These are phyloP conservation scores for Rhinolophus sinicus DNA, from an alignment of 2,113 vertebrate species.

Conservation along the genomic window DNA sequence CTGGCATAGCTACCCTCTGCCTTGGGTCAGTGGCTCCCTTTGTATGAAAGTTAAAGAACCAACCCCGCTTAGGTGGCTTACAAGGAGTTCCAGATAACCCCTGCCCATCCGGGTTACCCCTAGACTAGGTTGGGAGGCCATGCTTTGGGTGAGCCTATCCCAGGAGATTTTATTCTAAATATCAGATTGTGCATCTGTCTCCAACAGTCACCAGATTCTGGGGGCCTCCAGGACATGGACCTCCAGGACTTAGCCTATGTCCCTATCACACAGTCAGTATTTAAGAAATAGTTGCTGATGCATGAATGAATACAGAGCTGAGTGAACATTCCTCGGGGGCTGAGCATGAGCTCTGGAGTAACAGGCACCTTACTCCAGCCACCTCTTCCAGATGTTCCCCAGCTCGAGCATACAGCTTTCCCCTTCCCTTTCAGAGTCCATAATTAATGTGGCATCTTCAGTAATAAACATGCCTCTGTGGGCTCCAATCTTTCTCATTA, in stretches of 20 bases:
- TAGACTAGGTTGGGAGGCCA: neutral
- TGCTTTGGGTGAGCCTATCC: neutral
- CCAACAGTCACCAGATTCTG: neutral
- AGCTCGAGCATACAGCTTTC: neutral
- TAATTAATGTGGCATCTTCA: conserved; percentile 56
- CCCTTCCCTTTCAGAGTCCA: neutral
- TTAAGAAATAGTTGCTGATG: neutral
- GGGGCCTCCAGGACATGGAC: neutral
- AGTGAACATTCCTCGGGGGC: neutral
- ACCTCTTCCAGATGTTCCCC: neutral
- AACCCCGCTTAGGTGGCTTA: neutral
- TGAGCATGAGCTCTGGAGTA: neutral
- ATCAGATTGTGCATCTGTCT: neutral
- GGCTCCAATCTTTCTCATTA: conserved; percentile 81
- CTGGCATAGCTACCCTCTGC: neutral
- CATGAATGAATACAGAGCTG: neutral
- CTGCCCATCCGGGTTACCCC: too few relatives aligned
- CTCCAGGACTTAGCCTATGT: neutral
- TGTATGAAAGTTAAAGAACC: neutral
- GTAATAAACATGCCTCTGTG: conserved; percentile 66
- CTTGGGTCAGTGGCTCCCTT: neutral
- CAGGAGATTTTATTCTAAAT: neutral
- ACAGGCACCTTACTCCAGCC: rapidly evolving
- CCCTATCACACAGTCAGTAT: neutral
- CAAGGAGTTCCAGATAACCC: neutral